Evolutionary conservation across 2,113 vertebrate genomes (phyloP), one percentile per base, ranked within the genome.

Genomic region (Chaetorhynchus papuensis): DNA sequence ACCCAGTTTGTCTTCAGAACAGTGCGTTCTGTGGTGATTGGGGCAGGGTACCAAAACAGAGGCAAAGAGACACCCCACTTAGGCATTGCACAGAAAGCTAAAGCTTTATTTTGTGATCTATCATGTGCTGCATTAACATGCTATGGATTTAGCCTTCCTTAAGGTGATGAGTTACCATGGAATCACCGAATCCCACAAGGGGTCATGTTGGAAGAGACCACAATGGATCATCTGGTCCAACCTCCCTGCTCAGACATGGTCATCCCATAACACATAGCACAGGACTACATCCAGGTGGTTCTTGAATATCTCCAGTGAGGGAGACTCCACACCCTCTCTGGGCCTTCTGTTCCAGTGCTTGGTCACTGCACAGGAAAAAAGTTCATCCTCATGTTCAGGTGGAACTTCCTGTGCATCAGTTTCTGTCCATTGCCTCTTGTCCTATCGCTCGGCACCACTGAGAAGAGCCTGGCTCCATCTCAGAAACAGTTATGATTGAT

Each of bases 111-210:
- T 42, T 86, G 68, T 50, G 33, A 7, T 30, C 26, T 52, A 0
- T 5, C 0, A 1, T 15, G 7, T 7, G 4, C 31, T 82, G 61
- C 12, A 11, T 56, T 50, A 75, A 30, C 65, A 54, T 61, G 78
- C 75, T 69, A 3, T 65, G 78, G 54, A 18, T 69, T 85, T 45
- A 93, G 79, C 54, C 37, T n/a, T n/a, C 28, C 7, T n/a, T 63
- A 42, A n/a, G n/a, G 54, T 59, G 27, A 28, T 0, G 0, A 27
- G 19, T 81, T 60, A 45, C 7, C 33, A 60, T 0, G 0, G 74
- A 87, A 45, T 78, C 39, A 37, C 18, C 1, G 0, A 53, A 61
- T 39, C 64, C 54, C 72, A 69, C 28, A 45, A 33, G 15, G 53
- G 33, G 8, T 23, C 28, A 61, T 8, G 47, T 2, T 53, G 26